Evolutionary conservation across 2,797 vertebrate genomes (phyloP), one percentile per base, ranked within the genome.

Genomic region (Chloroceryle inda): DNA sequence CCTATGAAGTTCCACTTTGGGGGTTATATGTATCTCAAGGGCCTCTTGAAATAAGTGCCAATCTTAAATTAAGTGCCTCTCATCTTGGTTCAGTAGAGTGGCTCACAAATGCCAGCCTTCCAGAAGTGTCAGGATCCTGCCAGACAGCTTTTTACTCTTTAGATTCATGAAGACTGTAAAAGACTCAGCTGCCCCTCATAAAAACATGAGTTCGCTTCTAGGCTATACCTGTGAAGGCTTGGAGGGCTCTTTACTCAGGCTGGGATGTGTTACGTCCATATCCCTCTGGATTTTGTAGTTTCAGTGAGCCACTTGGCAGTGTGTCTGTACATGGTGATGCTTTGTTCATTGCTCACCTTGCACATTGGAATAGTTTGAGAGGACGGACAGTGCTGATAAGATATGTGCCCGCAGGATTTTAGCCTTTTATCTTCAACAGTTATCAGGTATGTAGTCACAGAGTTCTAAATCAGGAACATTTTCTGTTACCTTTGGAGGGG

Each of bases 241-340:
- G 50, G 27, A 49, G 53, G 16, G 9, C 23, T 9, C 33, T 71
- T 83, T 14, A 21, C 56, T 58, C 9, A 23, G 44, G 5, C 37
- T 92, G 20, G 18, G 8, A 4, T 53, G 6, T 84, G 24, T 56
- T 56, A 33, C 8, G 26, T 18, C 24, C 6, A 35, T 0, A 0
- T 59, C 18, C 19, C 44, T 58, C 50, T 66, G 40, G 49, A 44
- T 31, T 38, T 21, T 5, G 13, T 40, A 44, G 58, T 37, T 69
- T 61, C 33, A 49, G 9, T 8, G 67, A 68, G 23, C 7, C 8
- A 9, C 40, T 44, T 86, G 31, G 23, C 59, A 52, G 4, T 4
- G 1, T 59, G 33, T 40, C 75, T 22, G 0, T 10, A 11, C 0
- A 0, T 40, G n/a, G 0, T 31, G 26, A 16, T 53, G n/a, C 62